Percentiles rank a stretch among this genome's conserved stretches.
These are phyloP conservation scores for Corythornis cristatus DNA, from an alignment of 2,113 vertebrate species.

Conservation along the genomic window DNA sequence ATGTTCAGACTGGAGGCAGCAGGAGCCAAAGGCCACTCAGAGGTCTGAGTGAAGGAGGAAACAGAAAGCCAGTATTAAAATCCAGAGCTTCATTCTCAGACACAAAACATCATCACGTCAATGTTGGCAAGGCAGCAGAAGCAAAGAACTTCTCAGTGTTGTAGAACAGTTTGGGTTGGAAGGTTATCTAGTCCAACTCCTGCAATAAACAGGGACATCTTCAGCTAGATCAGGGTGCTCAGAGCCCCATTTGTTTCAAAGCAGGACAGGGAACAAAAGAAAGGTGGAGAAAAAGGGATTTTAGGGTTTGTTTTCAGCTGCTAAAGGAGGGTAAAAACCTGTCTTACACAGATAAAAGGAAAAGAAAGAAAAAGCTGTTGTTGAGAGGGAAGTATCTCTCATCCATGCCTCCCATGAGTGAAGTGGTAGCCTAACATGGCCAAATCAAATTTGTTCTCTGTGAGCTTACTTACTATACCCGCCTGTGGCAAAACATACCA, in stretches of 20 bases:
- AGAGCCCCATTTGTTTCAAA: neutral
- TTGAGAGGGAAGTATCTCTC: neutral
- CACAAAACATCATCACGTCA: rapidly evolving
- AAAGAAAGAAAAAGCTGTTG: neutral
- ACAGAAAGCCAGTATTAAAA: neutral
- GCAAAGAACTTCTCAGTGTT: neutral
- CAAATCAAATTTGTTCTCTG: neutral
- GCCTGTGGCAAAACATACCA: neutral
- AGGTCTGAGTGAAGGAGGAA: conserved; percentile 38
- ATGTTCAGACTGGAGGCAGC: neutral
- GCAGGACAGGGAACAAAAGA: neutral
- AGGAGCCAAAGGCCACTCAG: neutral
- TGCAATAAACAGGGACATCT: neutral
- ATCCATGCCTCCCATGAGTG: neutral
- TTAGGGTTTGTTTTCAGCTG: neutral
- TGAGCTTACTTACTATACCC: neutral
- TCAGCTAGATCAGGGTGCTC: neutral
- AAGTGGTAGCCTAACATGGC: neutral
- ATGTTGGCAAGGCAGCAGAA: neutral
- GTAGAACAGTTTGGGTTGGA: neutral
- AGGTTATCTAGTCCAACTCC: neutral
- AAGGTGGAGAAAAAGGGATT: neutral
- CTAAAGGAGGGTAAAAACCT: neutral
- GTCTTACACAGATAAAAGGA: neutral
- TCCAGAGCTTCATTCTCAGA: neutral